Evolutionary conservation across 2,113 vertebrate species (phyloP).

Genomic region (Eupsittula cactorum): DNA sequence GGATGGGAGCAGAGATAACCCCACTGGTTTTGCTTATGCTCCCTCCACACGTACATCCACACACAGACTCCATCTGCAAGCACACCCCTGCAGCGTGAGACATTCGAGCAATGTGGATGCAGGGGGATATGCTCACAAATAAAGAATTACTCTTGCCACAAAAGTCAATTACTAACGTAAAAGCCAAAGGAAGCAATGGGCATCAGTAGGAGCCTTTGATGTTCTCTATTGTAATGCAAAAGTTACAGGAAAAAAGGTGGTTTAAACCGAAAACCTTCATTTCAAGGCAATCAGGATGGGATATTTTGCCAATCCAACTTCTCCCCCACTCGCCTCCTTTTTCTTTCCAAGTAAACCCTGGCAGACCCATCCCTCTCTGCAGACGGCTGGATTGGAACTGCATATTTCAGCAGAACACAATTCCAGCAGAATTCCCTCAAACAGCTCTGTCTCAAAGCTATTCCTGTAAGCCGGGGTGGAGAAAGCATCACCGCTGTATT

Average conservation of each 20-base stretch:
- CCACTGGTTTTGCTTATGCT: background rate
- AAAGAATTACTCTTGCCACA: background rate
- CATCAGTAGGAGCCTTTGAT: background rate
- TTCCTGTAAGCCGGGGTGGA: background rate
- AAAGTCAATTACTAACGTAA: background rate
- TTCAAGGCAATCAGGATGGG: background rate
- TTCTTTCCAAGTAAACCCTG: conserved; percentile 14
- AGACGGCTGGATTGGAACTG: background rate
- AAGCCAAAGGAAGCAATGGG: background rate
- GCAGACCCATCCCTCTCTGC: background rate
- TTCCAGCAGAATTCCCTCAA: conserved; percentile 24
- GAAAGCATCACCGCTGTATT: background rate
- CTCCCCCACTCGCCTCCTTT: background rate
- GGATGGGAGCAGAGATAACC: background rate
- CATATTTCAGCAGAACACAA: background rate
- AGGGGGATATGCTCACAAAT: background rate
- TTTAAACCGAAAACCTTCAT: background rate
- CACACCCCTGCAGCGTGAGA: background rate
- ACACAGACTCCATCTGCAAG: background rate
- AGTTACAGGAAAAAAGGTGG: background rate
- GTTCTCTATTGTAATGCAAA: background rate
- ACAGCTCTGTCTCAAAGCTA: background rate
- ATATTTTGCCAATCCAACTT: background rate
- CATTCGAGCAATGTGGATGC: background rate
- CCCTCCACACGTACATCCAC: background rate